Evolutionary conservation across 2,113 vertebrate species (phyloP).

Genomic region (Oceanodroma tethys): DNA sequence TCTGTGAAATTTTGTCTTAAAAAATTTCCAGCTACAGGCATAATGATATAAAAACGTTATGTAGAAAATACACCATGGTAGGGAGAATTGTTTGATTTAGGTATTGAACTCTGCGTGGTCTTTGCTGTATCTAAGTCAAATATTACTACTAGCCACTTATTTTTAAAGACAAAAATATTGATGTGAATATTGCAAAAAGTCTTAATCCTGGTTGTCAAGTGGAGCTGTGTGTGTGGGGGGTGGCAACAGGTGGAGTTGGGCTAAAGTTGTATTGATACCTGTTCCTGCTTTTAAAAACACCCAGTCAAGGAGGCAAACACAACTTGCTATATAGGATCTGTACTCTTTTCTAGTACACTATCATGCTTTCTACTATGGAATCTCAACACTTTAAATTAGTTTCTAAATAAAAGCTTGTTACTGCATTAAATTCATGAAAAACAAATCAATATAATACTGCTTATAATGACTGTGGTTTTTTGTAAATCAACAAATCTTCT

Average conservation of each 20-base stretch:
- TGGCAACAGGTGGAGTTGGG: fast-evolving
- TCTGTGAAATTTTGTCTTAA: not conserved
- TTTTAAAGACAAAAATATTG: not conserved
- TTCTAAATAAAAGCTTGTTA: conserved; percentile 56
- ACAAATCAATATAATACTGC: conserved; percentile 76
- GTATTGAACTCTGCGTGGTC: not conserved
- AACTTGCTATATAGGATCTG: not conserved
- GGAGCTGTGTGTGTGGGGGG: fast-evolving
- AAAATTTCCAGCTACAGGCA: not conserved
- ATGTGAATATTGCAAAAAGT: not conserved
- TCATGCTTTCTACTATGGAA: not conserved
- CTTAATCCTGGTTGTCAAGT: not conserved
- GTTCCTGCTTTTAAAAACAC: not conserved
- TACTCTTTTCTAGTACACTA: not conserved
- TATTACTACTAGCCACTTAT: not conserved
- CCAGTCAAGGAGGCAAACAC: not conserved
- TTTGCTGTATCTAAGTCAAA: not conserved
- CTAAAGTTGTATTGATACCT: not conserved
- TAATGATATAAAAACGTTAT: not conserved
- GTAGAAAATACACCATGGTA: not conserved
- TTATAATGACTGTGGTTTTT: conserved; percentile 79
- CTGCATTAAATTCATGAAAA: conserved; percentile 53
- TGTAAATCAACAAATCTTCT: conserved; percentile 82
- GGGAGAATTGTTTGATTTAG: not conserved
- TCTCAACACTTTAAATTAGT: conserved; percentile 1